Evolutionary conservation across 2,113 vertebrate genomes (phyloP).

Genomic region (Triplophysa dalaica): DNA sequence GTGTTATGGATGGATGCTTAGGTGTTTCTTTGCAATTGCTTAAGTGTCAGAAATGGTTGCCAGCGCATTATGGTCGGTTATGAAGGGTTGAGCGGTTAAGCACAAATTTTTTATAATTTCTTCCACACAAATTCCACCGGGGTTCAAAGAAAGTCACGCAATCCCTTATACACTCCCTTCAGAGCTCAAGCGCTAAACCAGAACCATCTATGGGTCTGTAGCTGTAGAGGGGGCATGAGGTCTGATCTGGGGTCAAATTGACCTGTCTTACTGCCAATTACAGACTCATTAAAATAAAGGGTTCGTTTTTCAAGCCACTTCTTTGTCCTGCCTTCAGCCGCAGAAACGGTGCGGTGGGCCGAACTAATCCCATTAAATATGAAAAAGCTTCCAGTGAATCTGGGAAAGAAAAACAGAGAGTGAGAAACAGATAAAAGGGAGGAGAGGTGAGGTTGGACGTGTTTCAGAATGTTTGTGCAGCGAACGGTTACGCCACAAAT

Average conservation of each 20-base stretch:
- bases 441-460: constrained; percentile 15
- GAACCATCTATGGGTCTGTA: constrained; percentile 49
- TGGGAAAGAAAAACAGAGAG: constrained; percentile 9
- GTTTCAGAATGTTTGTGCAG: neutral
- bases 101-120: neutral
- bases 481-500: neutral
- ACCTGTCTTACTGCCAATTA: neutral
- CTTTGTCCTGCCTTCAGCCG: constrained; percentile 23
- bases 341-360: constrained; percentile 21
- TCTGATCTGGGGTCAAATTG: constrained; percentile 45
- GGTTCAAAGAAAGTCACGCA: neutral
- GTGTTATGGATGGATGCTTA: neutral
- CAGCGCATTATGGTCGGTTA: too few relatives aligned
- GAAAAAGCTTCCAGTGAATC: constrained; percentile 34
- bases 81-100: too few relatives aligned
- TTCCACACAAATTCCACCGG: neutral
- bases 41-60: too few relatives aligned
- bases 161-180: constrained; percentile 1
- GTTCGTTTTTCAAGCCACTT: constrained; percentile 28
- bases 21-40: neutral
- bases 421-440: constrained; percentile 2
- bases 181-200: constrained; percentile 5
- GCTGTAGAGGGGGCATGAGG: constrained; percentile 32
- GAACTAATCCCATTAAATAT: constrained; percentile 62
- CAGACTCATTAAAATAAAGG: constrained; percentile 22